Evolutionary conservation across 1,140 invertebrate genomes (phyloP).

Genomic region (Trichonephila clavata): DNA sequence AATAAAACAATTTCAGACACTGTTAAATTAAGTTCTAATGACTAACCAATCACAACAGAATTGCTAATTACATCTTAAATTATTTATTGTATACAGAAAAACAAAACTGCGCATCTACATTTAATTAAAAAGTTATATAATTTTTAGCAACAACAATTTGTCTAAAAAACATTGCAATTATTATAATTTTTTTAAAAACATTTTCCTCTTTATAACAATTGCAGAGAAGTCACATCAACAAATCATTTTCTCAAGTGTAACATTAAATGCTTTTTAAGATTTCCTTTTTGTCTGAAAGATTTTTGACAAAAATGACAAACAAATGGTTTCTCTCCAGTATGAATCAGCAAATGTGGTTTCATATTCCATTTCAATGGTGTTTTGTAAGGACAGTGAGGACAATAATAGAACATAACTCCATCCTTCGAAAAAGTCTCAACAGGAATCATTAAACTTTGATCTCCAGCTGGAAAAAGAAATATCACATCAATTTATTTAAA

Average conservation of each 20-base stretch:
- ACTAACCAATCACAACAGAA: too few species aligned
- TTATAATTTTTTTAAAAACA: too few species aligned
- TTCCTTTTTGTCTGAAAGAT: constrained; percentile 27
- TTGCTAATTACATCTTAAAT: too few species aligned
- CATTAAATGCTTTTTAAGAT: constrained; percentile 50
- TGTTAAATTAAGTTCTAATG: too few species aligned
- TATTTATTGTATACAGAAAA: too few species aligned
- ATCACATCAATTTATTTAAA: neutral
- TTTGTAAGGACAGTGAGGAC: constrained; percentile 14
- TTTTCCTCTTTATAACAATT: too few species aligned
- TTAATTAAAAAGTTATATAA: too few species aligned
- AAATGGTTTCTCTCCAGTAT: constrained; percentile 77
- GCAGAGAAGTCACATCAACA: too few species aligned
- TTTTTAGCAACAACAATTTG: too few species aligned
- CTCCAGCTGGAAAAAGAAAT: neutral
- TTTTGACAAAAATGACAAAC: constrained; percentile 83
- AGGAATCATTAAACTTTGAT: constrained; percentile 78
- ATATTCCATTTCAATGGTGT: constrained; percentile 84
- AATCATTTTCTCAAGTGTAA: neutral
- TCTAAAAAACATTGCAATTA: too few species aligned
- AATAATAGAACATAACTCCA: neutral
- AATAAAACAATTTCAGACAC: too few species aligned
- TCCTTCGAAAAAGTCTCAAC: neutral
- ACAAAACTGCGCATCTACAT: too few species aligned
- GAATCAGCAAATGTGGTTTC: constrained; percentile 72